Evolutionary conservation across 2,888 invertebrate genomes (phyloP), one percentile per base, ranked within the genome.

Genomic region (Scelioninae gen. 1): DNA sequence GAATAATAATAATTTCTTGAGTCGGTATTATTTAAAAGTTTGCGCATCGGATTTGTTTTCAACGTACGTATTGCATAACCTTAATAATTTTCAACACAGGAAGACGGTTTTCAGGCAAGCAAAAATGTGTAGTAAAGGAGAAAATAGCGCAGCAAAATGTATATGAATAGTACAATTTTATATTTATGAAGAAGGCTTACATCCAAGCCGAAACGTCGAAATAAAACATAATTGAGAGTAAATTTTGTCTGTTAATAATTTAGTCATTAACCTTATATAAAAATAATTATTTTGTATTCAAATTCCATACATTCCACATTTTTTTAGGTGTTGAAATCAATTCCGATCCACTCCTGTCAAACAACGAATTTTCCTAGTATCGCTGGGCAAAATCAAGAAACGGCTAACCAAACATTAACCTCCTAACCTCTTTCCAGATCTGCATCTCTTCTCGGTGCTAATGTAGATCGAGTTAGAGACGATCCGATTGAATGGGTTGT

Each of bases 1-100:
- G 56, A 56, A 56, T 56, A 56, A 56, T 56, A 38, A 56, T 56
- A 56, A 56, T 56, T 56, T 56, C 56, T 56, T 56, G 16, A 15
- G 56, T 45, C 10, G 15, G 45, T 45, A 45, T 45, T 45, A 45
- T 45, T 45, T 45, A 45, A 45, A 45, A 45, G n/a, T 45, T 45
- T 45, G 45, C 13, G 45, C 45, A 45, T 45, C 15, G 45, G 45
- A 45, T 45, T 45, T 45, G 45, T 45, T 45, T 45, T 45, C 45
- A 45, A 45, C 45, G 15, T 13, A 45, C 45, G 4, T 45, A 45
- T 45, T 45, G 45, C 23, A 23, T 23, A 23, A 23, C 23, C 23
- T 23, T 23, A 23, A n/a, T n/a, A n/a, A 23, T 23, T 23, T 23
- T 23, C 2, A 23, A 23, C 23, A 23, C 23, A 23, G 23, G 23